These are phyloP conservation scores for Dexiosoma caninum DNA, from an alignment of 2,888 invertebrate genomes.

Conservation along the genomic window DNA sequence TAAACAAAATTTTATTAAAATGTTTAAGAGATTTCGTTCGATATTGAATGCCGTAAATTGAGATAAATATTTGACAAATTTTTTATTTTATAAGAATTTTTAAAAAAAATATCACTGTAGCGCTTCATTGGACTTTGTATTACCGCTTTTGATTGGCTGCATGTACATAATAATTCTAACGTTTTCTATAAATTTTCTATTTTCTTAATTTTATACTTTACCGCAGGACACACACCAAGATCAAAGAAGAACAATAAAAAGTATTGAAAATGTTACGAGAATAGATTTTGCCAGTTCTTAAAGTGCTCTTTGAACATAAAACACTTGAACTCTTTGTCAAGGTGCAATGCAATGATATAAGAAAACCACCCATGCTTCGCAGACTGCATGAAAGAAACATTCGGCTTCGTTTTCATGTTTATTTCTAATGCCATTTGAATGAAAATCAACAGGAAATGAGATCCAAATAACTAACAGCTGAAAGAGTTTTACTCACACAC, in stretches of 20 bases:
- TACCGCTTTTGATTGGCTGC: too few relatives aligned
- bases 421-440: constrained; percentile 9
- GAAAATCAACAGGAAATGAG: constrained; percentile 54
- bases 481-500: constrained; percentile 4
- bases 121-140: too few relatives aligned
- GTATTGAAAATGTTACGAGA: constrained; percentile 14
- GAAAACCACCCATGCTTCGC: constrained; percentile 40
- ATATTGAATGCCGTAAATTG: too few relatives aligned
- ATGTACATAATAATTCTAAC: background rate
- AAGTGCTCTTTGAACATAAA: constrained; percentile 31
- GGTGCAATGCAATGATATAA: constrained; percentile 11
- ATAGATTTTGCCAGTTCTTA: constrained; percentile 7
- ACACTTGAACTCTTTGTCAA: constrained; percentile 41
- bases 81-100: too few relatives aligned
- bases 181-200: background rate
- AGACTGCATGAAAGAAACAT: constrained; percentile 10
- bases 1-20: too few relatives aligned
- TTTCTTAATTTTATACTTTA: constrained; percentile 5
- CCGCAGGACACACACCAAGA: constrained; percentile 42
- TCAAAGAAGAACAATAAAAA: background rate
- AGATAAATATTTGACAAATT: too few relatives aligned
- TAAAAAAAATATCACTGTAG: too few relatives aligned
- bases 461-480: constrained; percentile 43
- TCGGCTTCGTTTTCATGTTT: background rate
- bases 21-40: too few relatives aligned